Evolutionary conservation across 2,797 vertebrate species (phyloP).

Genomic region (Coregonus ussuriensis): DNA sequence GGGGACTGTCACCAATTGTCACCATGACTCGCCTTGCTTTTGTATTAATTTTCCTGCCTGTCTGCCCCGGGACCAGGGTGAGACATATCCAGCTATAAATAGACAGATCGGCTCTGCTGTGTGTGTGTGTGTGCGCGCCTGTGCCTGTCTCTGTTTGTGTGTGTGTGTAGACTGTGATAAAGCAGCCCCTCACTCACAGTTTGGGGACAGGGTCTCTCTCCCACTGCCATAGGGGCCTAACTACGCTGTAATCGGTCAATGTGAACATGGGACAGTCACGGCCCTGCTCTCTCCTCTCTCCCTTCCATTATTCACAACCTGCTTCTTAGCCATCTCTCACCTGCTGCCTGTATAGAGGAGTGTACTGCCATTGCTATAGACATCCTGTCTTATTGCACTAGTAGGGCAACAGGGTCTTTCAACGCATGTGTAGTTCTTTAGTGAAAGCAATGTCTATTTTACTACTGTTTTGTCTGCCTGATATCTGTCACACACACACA

Average conservation of each 20-base stretch:
- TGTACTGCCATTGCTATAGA: neutral
- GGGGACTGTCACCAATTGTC: conserved; percentile 77
- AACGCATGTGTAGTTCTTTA: neutral
- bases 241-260: conserved; percentile 25
- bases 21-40: conserved; percentile 59
- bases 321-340: conserved; percentile 4
- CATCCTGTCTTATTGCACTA: neutral
- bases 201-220: neutral
- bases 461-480: neutral
- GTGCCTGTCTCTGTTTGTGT: conserved; percentile 20
- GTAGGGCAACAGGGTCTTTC: neutral
- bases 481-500: neutral
- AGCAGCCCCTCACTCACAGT: neutral
- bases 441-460: neutral
- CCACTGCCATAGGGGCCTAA: neutral
- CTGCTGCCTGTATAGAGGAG: conserved; percentile 18
- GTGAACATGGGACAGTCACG: conserved; percentile 40
- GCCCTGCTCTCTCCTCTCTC: conserved; percentile 20
- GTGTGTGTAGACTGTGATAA: neutral
- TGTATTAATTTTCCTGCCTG: conserved; percentile 73
- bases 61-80: conserved; percentile 59
- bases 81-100: conserved; percentile 70
- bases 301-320: conserved; percentile 58
- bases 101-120: conserved; percentile 37
- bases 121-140: conserved; percentile 33